A percentile compares a stretch with the other conserved stretches of the same genome.
Conservation (phyloP, 2,888 invertebrate species). For the Patella caerulea region DNA sequence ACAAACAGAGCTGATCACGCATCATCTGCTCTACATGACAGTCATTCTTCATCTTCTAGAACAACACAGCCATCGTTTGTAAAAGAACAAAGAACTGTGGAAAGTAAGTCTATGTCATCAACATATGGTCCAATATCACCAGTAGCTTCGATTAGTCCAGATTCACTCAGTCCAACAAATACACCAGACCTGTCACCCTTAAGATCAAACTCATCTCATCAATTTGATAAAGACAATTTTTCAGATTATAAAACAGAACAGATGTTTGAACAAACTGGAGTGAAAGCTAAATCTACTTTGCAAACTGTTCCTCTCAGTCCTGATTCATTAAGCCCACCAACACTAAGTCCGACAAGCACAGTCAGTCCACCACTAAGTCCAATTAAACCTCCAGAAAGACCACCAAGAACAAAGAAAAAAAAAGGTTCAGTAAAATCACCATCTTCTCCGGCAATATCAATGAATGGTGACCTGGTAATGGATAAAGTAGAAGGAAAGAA, state of each 20-base stretch:
- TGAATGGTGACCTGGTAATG: neutral
- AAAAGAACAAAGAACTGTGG: neutral
- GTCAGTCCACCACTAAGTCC: constrained; percentile 7
- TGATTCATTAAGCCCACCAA: neutral
- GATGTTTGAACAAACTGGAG: neutral
- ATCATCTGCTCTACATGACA: constrained; percentile 15
- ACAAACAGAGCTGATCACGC: neutral
- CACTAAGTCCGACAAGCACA: neutral
- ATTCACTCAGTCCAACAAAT: neutral
- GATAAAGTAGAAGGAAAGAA: constrained; percentile 6
- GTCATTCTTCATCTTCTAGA: too few species aligned
- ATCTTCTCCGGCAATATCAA: constrained; percentile 5
- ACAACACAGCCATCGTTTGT: neutral
- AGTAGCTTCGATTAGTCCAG: neutral
- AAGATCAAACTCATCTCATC: neutral
- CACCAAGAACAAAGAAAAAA: constrained; percentile 16
- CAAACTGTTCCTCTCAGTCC: neutral
- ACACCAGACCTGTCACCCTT: neutral
- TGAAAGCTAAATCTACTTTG: neutral
- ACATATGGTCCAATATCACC: neutral
- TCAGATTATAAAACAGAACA: neutral
- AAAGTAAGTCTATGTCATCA: neutral
- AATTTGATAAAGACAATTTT: neutral
- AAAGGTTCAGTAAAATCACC: constrained; percentile 5
- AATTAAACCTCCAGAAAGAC: neutral